Evolutionary conservation across 2,888 invertebrate genomes (phyloP).

Genomic region (Nephrotoma guestfalica): DNA sequence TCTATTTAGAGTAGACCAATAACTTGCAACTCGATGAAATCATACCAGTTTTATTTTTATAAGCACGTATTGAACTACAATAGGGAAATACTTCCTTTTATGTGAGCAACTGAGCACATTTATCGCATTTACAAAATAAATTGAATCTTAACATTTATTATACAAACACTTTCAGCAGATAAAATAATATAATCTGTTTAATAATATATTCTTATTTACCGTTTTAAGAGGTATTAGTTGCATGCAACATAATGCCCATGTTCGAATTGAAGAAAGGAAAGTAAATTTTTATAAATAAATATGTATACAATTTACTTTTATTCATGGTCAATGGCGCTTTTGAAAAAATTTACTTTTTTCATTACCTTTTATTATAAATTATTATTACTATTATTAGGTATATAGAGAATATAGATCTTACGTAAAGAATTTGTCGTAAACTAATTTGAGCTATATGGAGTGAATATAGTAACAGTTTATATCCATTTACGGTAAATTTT

Average conservation of each 20-base stretch:
- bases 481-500: neutral
- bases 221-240: neutral
- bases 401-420: neutral
- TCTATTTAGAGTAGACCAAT: neutral
- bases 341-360: neutral
- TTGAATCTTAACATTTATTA: neutral
- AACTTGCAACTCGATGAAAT: neutral
- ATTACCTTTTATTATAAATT: neutral
- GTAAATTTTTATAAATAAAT: neutral
- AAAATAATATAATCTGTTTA: neutral
- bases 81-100: neutral
- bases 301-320: neutral
- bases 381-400: neutral
- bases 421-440: neutral
- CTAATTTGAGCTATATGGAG: neutral
- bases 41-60: neutral
- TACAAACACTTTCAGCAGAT: neutral
- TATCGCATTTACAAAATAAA: neutral
- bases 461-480: neutral
- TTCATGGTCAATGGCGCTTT: neutral
- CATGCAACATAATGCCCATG: neutral
- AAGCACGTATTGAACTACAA: neutral
- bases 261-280: neutral
- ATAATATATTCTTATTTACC: neutral
- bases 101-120: neutral